A percentile compares a stretch with the other conserved stretches of the same genome.
phyloP scores from a whole-genome alignment of 2,113 vertebrate genomes.

The Poeciliopsis prolifica region DNA sequence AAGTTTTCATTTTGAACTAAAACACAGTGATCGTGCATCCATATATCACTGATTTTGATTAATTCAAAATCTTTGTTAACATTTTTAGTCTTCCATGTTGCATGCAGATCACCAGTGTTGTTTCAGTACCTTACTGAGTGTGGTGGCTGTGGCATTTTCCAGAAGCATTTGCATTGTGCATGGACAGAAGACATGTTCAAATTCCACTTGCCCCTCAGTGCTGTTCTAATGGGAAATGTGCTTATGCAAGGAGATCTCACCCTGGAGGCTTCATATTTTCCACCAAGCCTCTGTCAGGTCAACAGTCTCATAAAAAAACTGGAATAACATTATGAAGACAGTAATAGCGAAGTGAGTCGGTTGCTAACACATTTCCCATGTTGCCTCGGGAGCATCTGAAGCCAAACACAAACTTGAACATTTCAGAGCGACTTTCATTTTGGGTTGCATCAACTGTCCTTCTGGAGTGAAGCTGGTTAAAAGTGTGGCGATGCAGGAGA shows the following conservation, averaged over 20 bases:
- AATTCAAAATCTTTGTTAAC: constrained; percentile 8
- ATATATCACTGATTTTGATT: constrained; percentile 28
- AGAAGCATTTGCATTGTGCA: constrained; percentile 45
- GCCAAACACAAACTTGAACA: constrained; percentile 57
- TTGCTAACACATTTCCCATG: constrained; percentile 64
- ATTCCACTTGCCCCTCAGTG: constrained; percentile 71
- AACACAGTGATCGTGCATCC: constrained; percentile 35
- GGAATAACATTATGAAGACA: constrained; percentile 72
- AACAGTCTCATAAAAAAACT: constrained; percentile 67
- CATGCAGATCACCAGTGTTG: not conserved
- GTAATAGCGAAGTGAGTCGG: constrained; percentile 66
- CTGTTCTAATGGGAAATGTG: constrained; percentile 76
- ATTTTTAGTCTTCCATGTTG: constrained; percentile 7
- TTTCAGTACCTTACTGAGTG: constrained; percentile 20
- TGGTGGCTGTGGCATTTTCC: constrained; percentile 43
- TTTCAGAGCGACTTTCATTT: constrained; percentile 46
- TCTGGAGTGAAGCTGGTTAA: constrained; percentile 41
- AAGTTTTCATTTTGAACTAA: constrained; percentile 44
- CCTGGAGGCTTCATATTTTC: constrained; percentile 71
- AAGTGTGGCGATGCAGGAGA: constrained; percentile 16
- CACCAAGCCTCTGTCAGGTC: constrained; percentile 67
- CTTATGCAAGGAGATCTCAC: constrained; percentile 74
- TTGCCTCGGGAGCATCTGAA: constrained; percentile 61
- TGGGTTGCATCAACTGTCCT: constrained; percentile 40
- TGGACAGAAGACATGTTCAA: constrained; percentile 52